phyloP scores from a whole-genome alignment of 2,113 vertebrate species.

The Psettodes erumei region DNA sequence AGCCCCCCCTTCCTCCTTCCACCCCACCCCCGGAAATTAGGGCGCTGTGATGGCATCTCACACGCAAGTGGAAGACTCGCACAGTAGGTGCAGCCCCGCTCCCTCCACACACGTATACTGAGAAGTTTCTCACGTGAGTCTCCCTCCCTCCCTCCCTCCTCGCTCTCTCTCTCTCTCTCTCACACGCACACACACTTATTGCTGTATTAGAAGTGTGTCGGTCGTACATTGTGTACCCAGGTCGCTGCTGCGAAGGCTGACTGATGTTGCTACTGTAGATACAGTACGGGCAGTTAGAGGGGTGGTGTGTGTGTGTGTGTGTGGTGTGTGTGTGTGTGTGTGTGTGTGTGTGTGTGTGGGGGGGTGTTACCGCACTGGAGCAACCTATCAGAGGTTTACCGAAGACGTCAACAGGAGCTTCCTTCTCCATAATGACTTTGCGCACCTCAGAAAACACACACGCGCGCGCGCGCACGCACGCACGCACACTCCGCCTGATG shows the following conservation, averaged over 20 bases:
- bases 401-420: conserved; percentile 69
- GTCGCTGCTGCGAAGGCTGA: conserved; percentile 74
- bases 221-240: conserved; percentile 83
- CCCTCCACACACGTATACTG: conserved; percentile 15
- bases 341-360: too few relatives aligned
- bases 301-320: too few relatives aligned
- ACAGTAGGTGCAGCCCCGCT: conserved; percentile 14
- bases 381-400: conserved; percentile 53
- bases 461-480: too few relatives aligned
- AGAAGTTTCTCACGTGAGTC: conserved; percentile 63
- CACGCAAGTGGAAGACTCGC: conserved; percentile 29
- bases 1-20: too few relatives aligned
- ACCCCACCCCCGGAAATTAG: conserved; percentile 52
- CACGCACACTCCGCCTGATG: conserved; percentile 61
- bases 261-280: conserved; percentile 73
- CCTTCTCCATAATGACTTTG: conserved; percentile 75
- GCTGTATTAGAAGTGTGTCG: conserved; percentile 70
- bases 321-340: too few relatives aligned
- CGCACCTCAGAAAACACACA: conserved; percentile 70
- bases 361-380: conserved; percentile 72
- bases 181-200: conserved; percentile 37
- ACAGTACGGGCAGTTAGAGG: conserved; percentile 67
- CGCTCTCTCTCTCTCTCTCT: conserved; percentile 28
- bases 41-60: conserved; percentile 60
- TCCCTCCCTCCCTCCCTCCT: neutral